These are phyloP conservation scores for Rhogogaster chlorosoma DNA, from an alignment of 2,888 invertebrate genomes.

Conservation along the genomic window DNA sequence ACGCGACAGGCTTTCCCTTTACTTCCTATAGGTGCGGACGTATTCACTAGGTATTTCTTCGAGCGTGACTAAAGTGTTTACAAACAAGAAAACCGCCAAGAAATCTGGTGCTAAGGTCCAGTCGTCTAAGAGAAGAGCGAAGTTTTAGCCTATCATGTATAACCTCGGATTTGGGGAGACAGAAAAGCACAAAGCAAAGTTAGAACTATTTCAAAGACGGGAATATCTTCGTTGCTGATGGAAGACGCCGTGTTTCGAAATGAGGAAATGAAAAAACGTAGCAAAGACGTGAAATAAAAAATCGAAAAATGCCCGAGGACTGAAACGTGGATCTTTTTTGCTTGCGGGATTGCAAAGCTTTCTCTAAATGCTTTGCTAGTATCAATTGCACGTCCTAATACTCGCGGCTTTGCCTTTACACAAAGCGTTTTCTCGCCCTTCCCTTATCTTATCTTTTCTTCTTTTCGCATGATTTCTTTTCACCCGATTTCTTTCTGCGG, in stretches of 20 bases:
- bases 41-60: conserved; percentile 47
- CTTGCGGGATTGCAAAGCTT: conserved; percentile 5
- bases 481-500: not conserved
- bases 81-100: conserved; percentile 27
- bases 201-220: not conserved
- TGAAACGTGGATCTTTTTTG: conserved; percentile 6
- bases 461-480: not conserved
- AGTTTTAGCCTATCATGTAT: not conserved
- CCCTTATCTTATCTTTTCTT: not conserved
- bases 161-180: not conserved
- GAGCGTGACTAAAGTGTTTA: conserved; percentile 49
- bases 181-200: not conserved
- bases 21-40: conserved; percentile 7
- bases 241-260: not conserved
- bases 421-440: not conserved
- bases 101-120: not conserved
- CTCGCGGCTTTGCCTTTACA: not conserved
- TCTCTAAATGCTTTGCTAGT: conserved; percentile 31
- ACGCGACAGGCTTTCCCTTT: not conserved
- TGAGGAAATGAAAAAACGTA: not conserved
- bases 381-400: conserved; percentile 33
- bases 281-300: not conserved
- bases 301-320: not conserved
- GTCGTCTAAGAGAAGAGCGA: not conserved
- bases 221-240: not conserved